Conservation (phyloP, 2,797 vertebrate species). For the Philypnodon macrostomus region DNA sequence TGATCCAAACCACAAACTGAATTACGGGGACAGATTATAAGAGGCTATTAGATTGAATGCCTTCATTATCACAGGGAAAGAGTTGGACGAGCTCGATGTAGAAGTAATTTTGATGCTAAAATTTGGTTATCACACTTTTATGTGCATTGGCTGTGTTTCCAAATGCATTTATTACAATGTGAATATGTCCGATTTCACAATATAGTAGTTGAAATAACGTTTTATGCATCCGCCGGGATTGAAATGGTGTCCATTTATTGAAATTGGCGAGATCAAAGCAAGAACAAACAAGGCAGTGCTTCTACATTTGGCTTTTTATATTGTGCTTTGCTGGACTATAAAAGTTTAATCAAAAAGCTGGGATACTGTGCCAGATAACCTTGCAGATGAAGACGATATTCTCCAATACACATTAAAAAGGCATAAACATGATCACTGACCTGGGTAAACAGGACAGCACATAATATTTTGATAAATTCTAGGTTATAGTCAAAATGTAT, state of each 20-base stretch:
- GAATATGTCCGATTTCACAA: neutral
- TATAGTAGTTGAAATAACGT: conserved; percentile 1
- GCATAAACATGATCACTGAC: neutral
- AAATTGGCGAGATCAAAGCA: conserved; percentile 1
- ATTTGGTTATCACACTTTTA: neutral
- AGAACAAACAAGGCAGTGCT: conserved; percentile 4
- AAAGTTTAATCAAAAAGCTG: conserved; percentile 4
- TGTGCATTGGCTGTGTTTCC: neutral
- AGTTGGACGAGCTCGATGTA: conserved; percentile 5
- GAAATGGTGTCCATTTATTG: conserved; percentile 5
- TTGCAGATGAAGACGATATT: neutral
- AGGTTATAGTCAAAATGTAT: too few relatives aligned
- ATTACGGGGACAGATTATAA: conserved; percentile 16
- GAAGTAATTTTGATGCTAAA: conserved; percentile 1
- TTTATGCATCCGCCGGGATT: neutral
- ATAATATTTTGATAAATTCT: neutral
- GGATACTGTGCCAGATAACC: neutral
- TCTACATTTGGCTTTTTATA: conserved; percentile 4
- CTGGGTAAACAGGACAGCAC: neutral
- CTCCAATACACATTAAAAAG: neutral
- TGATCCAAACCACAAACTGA: conserved; percentile 30
- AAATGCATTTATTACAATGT: neutral
- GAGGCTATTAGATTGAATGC: conserved; percentile 27
- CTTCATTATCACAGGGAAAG: conserved; percentile 17
- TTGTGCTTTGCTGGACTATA: conserved; percentile 5